Evolutionary conservation across 2,888 invertebrate species (phyloP).

Genomic region (Meandrusa payeni): DNA sequence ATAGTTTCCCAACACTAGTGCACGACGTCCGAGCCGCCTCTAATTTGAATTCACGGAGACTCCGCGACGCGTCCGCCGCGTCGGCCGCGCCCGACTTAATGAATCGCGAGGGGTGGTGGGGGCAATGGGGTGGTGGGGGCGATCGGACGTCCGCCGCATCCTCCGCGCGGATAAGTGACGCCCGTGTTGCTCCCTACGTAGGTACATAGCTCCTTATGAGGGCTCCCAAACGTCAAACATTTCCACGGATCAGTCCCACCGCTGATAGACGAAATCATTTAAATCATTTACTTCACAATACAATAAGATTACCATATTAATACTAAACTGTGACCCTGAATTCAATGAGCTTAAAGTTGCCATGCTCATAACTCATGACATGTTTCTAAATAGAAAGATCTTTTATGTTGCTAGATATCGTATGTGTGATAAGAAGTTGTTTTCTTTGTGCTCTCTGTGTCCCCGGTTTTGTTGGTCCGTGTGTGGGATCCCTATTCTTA

Average conservation of each 20-base stretch:
- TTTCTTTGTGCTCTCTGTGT: background rate
- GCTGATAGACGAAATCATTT: too few relatives aligned
- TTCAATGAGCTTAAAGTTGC: too few relatives aligned
- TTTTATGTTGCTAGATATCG: too few relatives aligned
- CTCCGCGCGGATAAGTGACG: constrained; percentile 80
- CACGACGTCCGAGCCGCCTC: constrained; percentile 78
- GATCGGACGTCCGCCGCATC: constrained; percentile 78
- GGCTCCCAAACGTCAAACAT: constrained; percentile 8
- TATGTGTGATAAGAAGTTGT: background rate
- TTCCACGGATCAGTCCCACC: constrained; percentile 9
- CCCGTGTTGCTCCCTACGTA: constrained; percentile 72
- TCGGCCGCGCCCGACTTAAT: constrained; percentile 80
- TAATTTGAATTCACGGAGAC: constrained; percentile 81
- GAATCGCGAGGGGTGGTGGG: constrained; percentile 64
- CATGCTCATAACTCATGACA: too few relatives aligned
- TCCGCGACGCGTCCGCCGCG: constrained; percentile 79
- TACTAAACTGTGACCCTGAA: too few relatives aligned
- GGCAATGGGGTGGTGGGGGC: constrained; percentile 55
- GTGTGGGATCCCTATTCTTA: constrained; percentile 43
- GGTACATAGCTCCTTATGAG: constrained; percentile 65
- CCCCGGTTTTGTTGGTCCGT: constrained; percentile 27
- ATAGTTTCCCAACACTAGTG: constrained; percentile 49
- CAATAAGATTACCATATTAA: too few relatives aligned
- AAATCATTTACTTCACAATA: too few relatives aligned
- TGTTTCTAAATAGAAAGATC: too few relatives aligned